Percentiles rank a stretch among this genome's conserved stretches.
These are phyloP conservation scores for Pyrgilauda ruficollis DNA, from an alignment of 2,113 vertebrate genomes.

Conservation along the genomic window DNA sequence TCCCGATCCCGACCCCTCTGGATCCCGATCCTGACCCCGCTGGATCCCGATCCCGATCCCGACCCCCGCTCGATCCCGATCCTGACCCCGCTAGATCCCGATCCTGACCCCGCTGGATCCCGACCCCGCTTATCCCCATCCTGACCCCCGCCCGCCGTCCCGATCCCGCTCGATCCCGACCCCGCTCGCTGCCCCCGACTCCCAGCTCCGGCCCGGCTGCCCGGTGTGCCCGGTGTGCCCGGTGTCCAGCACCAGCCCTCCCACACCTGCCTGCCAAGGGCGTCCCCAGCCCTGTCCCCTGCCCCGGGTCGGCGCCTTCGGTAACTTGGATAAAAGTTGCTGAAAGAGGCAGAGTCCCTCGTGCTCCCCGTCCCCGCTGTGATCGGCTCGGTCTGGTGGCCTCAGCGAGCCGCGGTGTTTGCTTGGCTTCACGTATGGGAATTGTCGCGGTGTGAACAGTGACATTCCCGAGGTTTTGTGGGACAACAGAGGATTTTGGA, in stretches of 20 bases:
- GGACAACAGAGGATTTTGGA: background rate
- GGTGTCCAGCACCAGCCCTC: background rate
- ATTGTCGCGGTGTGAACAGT: background rate
- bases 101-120: background rate
- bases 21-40: too few relatives aligned
- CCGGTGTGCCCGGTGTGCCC: background rate
- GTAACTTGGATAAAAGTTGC: background rate
- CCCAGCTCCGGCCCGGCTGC: rapidly evolving
- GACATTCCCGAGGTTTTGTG: background rate
- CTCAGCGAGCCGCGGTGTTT: background rate
- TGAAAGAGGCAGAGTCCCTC: background rate
- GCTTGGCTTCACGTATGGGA: background rate
- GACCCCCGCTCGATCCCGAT: background rate
- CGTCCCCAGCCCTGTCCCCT: background rate
- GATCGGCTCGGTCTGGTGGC: background rate
- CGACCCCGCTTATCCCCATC: background rate
- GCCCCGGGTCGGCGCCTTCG: background rate
- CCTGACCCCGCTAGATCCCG: too few relatives aligned
- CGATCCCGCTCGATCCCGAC: background rate
- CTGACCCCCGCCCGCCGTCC: too few relatives aligned
- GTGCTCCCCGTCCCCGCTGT: rapidly evolving
- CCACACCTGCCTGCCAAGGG: too few relatives aligned
- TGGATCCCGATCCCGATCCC: too few relatives aligned
- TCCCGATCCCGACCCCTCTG: background rate
- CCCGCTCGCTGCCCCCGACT: background rate